Evolutionary conservation across 2,888 invertebrate species (phyloP), one percentile per base, ranked within the genome.

Genomic region (Pasiphila rectangulata): DNA sequence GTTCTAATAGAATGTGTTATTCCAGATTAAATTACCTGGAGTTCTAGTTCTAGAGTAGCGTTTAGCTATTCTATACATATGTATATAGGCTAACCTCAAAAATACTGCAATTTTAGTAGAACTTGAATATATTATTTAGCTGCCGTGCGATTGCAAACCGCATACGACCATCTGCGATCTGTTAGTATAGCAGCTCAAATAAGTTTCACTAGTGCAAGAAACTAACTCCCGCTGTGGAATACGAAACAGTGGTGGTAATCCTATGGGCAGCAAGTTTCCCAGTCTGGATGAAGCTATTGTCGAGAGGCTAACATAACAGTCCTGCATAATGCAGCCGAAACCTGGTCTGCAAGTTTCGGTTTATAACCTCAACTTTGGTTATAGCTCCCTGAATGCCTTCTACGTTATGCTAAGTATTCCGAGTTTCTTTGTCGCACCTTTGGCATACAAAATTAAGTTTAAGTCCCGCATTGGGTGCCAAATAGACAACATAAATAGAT

Each of bases 211-310:
- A n/a, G n/a, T n/a, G n/a, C 3, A 27, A 1, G 27, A 13, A 13
- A 7, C 27, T 27, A 27, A 13, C 7, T 13, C 7, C 27, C 13
- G 13, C 27, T 30, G 44, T 21, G 15, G 40, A 40, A 30, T 44
- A 40, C 44, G 40, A 30, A 44, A 40, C 40, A 44, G 40, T 25
- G 21, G 30, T 36, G 37, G 27, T 50, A 45, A 45, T 42, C 27
- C 44, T 19, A 25, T n/a, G 24, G 36, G 44, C 23, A 19, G 43
- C 44, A 51, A 56, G 52, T 53, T 48, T 35, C 42, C 25, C 42
- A 51, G 57, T 40, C 53, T 17, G 53, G 45, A 51, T 48, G 49
- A 43, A 49, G 55, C 55, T 51, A 57, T 55, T 55, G 57, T 54
- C 53, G 48, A 21, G 51, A 49, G 43, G 46, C 48, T 48, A 55